These are phyloP conservation scores for Acrobasis consociella DNA, from an alignment of 2,888 invertebrate species.

Conservation along the genomic window DNA sequence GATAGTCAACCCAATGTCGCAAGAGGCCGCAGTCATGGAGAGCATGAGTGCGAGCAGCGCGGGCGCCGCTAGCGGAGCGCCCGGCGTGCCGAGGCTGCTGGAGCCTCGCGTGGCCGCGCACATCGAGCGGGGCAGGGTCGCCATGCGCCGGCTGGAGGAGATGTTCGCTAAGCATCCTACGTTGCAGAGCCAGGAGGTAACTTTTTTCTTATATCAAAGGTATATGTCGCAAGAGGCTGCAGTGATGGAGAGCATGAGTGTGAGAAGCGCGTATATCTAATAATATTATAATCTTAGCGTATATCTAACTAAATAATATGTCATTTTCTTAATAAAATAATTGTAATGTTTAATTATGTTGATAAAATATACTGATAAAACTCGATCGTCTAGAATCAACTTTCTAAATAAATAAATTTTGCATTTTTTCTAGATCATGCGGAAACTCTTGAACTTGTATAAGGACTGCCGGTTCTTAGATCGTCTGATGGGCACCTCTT, in stretches of 20 bases:
- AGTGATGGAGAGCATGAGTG: too few species aligned
- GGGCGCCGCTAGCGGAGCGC: constrained; percentile 23
- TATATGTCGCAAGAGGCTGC: too few species aligned
- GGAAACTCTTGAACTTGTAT: constrained; percentile 90
- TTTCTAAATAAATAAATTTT: neutral
- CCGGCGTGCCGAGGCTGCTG: constrained; percentile 62
- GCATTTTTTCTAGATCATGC: constrained; percentile 84
- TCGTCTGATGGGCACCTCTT: constrained; percentile 91
- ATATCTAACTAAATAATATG: too few species aligned
- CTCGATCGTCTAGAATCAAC: too few species aligned
- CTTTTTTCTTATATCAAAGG: neutral
- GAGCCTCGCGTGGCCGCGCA: constrained; percentile 88
- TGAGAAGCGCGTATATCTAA: too few species aligned
- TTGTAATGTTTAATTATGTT: too few species aligned
- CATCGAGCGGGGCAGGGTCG: constrained; percentile 89
- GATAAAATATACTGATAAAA: too few species aligned
- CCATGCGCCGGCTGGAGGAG: constrained; percentile 89
- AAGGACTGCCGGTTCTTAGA: constrained; percentile 94
- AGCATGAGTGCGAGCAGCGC: constrained; percentile 10
- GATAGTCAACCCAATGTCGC: constrained; percentile 30
- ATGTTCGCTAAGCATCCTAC: constrained; percentile 90
- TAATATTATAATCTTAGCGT: too few species aligned
- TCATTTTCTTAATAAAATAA: too few species aligned
- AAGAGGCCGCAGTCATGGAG: constrained; percentile 23
- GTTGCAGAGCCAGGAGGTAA: constrained; percentile 87